Evolutionary conservation across 2,797 vertebrate genomes (phyloP).

Genomic region (Chelmon rostratus): DNA sequence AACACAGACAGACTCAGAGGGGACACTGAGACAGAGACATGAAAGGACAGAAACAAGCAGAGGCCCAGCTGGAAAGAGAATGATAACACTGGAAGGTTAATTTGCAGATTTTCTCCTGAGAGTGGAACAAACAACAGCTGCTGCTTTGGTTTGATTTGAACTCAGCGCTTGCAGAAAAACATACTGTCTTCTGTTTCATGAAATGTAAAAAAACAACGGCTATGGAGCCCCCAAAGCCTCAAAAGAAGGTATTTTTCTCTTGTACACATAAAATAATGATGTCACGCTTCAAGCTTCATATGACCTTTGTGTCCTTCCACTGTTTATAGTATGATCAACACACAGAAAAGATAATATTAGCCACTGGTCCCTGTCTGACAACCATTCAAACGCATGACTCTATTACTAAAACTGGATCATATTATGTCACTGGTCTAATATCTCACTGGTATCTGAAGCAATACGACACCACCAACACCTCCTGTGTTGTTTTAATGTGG

Average conservation of each 20-base stretch:
- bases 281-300: not conserved
- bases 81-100: conserved; percentile 63
- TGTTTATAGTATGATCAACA: no score
- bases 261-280: not conserved
- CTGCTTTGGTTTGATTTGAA: conserved; percentile 65
- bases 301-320: no score
- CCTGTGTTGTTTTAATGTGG: not conserved
- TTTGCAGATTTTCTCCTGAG: conserved; percentile 70
- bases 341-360: no score
- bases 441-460: not conserved
- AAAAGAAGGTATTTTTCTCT: not conserved
- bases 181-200: conserved; percentile 28
- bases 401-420: not conserved
- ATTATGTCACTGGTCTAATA: not conserved
- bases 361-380: no score
- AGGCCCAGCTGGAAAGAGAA: conserved; percentile 55
- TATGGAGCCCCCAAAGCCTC: not conserved
- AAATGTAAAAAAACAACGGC: not conserved
- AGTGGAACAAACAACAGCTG: conserved; percentile 68
- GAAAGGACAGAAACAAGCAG: conserved; percentile 51
- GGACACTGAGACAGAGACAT: conserved; percentile 67
- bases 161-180: conserved; percentile 28
- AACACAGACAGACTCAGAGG: conserved; percentile 50
- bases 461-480: not conserved
- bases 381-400: not conserved